A percentile compares a stretch with the other conserved stretches of the same genome.
These are phyloP conservation scores for Puma concolor DNA, from an alignment of 2,113 vertebrate species.

Conservation along the genomic window DNA sequence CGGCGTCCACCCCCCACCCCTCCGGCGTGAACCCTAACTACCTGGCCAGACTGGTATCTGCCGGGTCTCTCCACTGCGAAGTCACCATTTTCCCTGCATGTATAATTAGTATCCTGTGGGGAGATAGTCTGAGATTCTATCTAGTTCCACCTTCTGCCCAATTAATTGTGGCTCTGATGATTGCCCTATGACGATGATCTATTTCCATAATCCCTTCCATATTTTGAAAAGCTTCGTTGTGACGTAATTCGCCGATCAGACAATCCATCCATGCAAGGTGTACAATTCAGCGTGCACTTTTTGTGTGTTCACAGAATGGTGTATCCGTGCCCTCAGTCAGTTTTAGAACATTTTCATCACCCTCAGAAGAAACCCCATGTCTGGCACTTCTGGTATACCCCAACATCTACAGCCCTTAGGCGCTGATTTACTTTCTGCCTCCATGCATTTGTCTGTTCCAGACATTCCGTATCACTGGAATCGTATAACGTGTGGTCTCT, in stretches of 20 bases:
- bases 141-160: neutral
- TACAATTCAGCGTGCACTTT: neutral
- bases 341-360: neutral
- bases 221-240: neutral
- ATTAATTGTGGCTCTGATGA: neutral
- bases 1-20: too few species aligned
- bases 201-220: neutral
- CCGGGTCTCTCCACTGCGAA: neutral
- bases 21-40: neutral
- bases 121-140: neutral
- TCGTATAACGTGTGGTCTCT: neutral
- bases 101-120: neutral
- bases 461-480: neutral
- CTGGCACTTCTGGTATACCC: neutral
- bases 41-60: neutral
- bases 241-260: neutral
- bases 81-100: neutral
- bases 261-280: neutral
- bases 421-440: neutral
- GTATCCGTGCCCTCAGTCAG: neutral
- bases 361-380: neutral
- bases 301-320: neutral
- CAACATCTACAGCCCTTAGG: neutral
- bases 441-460: neutral
- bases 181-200: neutral